Evolutionary conservation across 2,888 invertebrate genomes (phyloP), one percentile per base, ranked within the genome.

Genomic region (Lasioglossum calceatum): DNA sequence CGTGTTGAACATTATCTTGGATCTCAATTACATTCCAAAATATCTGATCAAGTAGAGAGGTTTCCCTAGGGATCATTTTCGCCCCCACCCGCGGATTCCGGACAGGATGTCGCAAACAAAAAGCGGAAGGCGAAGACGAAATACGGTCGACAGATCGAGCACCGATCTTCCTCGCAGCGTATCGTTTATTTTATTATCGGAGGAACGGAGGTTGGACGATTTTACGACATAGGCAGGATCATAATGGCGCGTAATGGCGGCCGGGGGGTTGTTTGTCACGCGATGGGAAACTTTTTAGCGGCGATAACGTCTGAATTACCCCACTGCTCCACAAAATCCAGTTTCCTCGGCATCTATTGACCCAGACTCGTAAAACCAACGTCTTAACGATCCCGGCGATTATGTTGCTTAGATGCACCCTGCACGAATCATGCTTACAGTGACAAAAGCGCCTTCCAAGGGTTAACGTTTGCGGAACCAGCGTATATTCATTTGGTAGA

Each of bases 221-320:
- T 32, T 67, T 67, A 67, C 67, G 67, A 67, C 36, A 36, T 67
- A 36, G 64, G 32, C 64, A 64, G 19, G 67, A 32, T 23, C 67
- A 36, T 67, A 67, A 67, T 67, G 67, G 36, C 8, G 8, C 67
- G 36, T 67, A 67, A 67, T 67, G 67, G 67, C 67, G 54, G 39
- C 50, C 42, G 54, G 50, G 23, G 58, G 27, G 67, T 67, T 67
- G 23, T 67, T 67, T 67, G 67, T 67, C 67, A 67, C 67, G 67
- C 67, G 74, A 47, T 19, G 54, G n/a, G 42, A 71, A 71, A 54
- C 23, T 77, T 81, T 71, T 54, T n/a, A 71, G 54, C 36, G 32
- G 44, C 54, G 36, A 67, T 67, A 67, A 67, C 67, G 67, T 67
- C 67, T 23, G 36, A 67, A 67, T 19, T 23, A n/a, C 39, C 36